A percentile compares a stretch with the other conserved stretches of the same genome.
Conservation (phyloP, 2,797 vertebrate genomes). For the Propithecus perrieri region DNA sequence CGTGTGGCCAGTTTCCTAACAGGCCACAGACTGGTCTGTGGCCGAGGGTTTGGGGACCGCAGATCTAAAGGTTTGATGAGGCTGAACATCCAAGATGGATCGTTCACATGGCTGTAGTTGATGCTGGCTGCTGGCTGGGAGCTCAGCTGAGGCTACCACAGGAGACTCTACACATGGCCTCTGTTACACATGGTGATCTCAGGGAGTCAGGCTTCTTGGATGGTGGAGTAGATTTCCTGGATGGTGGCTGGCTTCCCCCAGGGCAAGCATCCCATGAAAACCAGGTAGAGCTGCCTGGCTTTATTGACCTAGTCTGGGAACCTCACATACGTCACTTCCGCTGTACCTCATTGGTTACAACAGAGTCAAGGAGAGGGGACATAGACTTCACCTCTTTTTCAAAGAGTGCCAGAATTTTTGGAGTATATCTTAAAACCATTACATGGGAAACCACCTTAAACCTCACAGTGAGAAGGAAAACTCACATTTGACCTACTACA, state of each 20-base stretch:
- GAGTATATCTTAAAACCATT: background rate
- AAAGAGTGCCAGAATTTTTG: background rate
- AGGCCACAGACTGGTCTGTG: too few species aligned
- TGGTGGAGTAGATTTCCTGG: background rate
- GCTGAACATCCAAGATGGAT: background rate
- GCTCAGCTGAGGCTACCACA: background rate
- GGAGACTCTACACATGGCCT: background rate
- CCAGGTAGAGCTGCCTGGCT: background rate
- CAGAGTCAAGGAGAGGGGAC: background rate
- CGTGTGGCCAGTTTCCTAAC: too few species aligned
- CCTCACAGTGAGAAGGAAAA: background rate
- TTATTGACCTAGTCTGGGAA: background rate
- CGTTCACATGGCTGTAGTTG: background rate
- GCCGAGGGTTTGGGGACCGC: too few species aligned
- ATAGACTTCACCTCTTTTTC: background rate
- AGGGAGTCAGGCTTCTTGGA: background rate
- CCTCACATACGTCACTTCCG: background rate
- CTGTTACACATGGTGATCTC: background rate
- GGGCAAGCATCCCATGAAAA: background rate
- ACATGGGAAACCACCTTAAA: background rate
- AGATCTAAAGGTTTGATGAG: background rate
- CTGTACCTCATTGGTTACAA: background rate
- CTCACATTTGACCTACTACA: background rate
- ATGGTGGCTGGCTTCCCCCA: background rate
- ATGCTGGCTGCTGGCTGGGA: background rate